Evolutionary conservation across 1,140 invertebrate species (phyloP).

Genomic region (Saccostrea echinata): DNA sequence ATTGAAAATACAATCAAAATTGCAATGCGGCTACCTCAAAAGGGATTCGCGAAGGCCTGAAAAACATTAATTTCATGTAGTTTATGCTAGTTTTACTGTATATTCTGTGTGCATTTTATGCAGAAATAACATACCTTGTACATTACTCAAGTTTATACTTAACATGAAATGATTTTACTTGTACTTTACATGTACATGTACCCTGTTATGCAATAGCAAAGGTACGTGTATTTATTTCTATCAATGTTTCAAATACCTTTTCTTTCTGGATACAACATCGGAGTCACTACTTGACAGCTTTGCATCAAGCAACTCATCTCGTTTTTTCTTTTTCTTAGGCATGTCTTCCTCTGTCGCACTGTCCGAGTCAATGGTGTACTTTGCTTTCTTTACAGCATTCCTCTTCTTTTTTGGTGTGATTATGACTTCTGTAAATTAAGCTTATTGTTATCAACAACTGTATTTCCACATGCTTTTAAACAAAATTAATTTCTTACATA

Average conservation of each 20-base stretch:
- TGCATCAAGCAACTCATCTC: constrained; percentile 54
- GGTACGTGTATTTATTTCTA: too few species aligned
- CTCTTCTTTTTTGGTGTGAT: constrained; percentile 45
- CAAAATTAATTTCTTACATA: too few species aligned
- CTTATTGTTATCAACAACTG: background rate
- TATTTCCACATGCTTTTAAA: background rate
- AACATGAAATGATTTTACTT: too few species aligned
- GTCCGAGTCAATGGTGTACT: constrained; percentile 42
- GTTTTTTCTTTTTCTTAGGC: constrained; percentile 54
- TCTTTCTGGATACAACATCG: constrained; percentile 52
- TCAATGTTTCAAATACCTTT: constrained; percentile 41
- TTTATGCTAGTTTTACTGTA: too few species aligned
- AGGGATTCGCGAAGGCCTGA: too few species aligned
- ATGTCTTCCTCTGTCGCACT: constrained; percentile 50
- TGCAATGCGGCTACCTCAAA: too few species aligned
- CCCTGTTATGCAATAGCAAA: background rate
- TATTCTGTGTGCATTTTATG: too few species aligned
- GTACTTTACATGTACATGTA: background rate
- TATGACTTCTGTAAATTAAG: constrained; percentile 44
- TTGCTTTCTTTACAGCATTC: constrained; percentile 15
- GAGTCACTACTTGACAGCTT: constrained; percentile 64
- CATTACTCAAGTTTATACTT: too few species aligned
- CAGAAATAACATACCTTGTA: too few species aligned
- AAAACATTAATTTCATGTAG: too few species aligned
- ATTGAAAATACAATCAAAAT: too few species aligned